Evolutionary conservation across 2,113 vertebrate species (phyloP), one percentile per base, ranked within the genome.

Genomic region (Sapajus apella): DNA sequence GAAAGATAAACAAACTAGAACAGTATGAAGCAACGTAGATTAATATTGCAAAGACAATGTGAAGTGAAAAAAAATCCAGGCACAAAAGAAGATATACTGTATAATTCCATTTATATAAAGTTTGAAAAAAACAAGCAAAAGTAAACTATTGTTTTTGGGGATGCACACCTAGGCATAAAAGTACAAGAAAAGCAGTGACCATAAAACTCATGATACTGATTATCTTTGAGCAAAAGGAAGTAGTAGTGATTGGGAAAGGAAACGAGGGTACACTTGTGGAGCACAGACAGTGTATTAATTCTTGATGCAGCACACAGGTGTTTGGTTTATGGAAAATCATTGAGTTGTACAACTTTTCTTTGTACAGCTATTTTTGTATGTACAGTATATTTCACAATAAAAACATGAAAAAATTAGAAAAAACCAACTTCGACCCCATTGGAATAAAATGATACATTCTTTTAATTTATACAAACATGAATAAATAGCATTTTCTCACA

Each of bases 291-390:
- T 16, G 0, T 50, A 43, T 64, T 87, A 30, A 82, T 94, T 77
- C 47, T 93, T 61, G 43, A 90, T 82, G 4, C 61, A 52, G 66
- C 12, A 5, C 14, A 70, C 75, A 89, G 47, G 56, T 86, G 37
- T 47, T 95, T 55, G 8, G 14, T 75, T 80, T 86, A 72, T 70
- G 50, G 89, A 87, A 93, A 96, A 58, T 93, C 81, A 79, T 18
- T 83, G 35, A 66, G 23, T 23, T 79, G 5, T 66, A 32, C 8
- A n/a, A 73, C 40, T 92, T 87, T 66, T 45, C 61, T 87, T 70
- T 40, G 37, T 61, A 55, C 5, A 37, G 13, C 12, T 56, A 64
- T 80, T 75, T 81, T 70, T 35, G 13, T 58, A 9, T 5, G 6
- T 35, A 37, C 76, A 37, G 25, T 35, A 18, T 75, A 73, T 72